Conservation (phyloP, 2,113 vertebrate species). For the Neodon shergylaensis region DNA sequence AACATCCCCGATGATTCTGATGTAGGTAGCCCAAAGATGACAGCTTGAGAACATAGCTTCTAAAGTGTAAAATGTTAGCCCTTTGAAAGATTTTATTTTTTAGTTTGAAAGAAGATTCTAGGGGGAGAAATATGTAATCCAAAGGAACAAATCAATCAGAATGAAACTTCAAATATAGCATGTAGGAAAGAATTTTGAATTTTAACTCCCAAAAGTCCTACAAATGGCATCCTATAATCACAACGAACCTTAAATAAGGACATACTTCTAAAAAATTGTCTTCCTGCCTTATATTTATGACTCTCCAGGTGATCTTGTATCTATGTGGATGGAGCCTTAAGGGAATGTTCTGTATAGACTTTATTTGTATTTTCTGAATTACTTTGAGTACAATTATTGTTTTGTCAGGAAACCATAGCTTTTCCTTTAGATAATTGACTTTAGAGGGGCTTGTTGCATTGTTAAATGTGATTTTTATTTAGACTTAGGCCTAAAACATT, state of each 20-base stretch:
- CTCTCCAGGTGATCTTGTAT: constrained; percentile 12
- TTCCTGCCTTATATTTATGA: not conserved
- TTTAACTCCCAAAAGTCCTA: not conserved
- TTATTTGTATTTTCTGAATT: constrained; percentile 66
- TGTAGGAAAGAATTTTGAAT: not conserved
- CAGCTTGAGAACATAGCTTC: not conserved
- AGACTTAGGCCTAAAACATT: constrained; percentile 67
- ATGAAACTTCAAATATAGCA: not conserved
- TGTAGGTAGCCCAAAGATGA: not conserved
- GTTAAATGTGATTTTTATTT: constrained; percentile 74
- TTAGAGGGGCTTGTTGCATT: constrained; percentile 54
- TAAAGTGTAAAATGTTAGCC: constrained; percentile 3
- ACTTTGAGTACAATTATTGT: constrained; percentile 71
- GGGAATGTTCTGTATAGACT: constrained; percentile 37
- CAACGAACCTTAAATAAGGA: constrained; percentile 5
- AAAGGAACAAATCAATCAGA: not conserved
- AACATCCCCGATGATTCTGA: constrained; percentile 31
- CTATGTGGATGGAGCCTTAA: constrained; percentile 17
- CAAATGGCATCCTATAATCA: not conserved
- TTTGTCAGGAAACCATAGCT: constrained; percentile 66
- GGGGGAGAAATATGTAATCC: not conserved
- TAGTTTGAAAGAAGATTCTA: constrained; percentile 39
- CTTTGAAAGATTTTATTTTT: constrained; percentile 57
- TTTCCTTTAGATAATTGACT: constrained; percentile 72
- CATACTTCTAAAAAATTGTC: not conserved